phyloP scores from a whole-genome alignment of 1,140 invertebrate genomes.

The Zaprionus tsacasi region DNA sequence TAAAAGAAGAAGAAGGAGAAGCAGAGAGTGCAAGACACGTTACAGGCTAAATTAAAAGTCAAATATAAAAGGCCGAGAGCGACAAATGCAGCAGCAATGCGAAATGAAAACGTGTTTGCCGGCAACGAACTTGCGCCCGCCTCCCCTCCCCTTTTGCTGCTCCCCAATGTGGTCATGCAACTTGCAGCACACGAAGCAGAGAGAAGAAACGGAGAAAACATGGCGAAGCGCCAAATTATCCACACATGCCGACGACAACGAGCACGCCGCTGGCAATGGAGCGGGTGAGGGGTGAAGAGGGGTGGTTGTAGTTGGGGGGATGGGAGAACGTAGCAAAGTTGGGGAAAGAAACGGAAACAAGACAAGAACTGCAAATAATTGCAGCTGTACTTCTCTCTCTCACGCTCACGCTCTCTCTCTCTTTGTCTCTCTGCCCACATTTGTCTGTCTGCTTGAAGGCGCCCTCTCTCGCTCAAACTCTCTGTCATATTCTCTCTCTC shows the following conservation, averaged over 20 bases:
- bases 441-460: constrained; percentile 4
- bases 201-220: constrained; percentile 66
- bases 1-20: not conserved
- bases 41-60: constrained; percentile 43
- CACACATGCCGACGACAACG: constrained; percentile 60
- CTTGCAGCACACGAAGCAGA: constrained; percentile 55
- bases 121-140: constrained; percentile 45
- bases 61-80: constrained; percentile 27
- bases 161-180: constrained; percentile 52
- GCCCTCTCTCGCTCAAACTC: not conserved
- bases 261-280: not conserved
- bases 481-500: not conserved
- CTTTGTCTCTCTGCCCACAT: constrained; percentile 1
- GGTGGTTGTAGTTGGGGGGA: constrained; percentile 2
- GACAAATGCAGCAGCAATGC: constrained; percentile 46
- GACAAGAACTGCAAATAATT: constrained; percentile 77
- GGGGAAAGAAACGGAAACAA: constrained; percentile 67
- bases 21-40: constrained; percentile 4
- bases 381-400: constrained; percentile 47
- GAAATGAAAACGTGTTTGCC: constrained; percentile 70
- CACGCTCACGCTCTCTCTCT: not conserved
- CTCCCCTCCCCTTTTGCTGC: not conserved
- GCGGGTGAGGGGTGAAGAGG: not conserved
- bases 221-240: constrained; percentile 81
- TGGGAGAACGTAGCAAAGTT: constrained; percentile 41